phyloP scores from a whole-genome alignment of 2,888 invertebrate genomes.

The Apamea anceps region DNA sequence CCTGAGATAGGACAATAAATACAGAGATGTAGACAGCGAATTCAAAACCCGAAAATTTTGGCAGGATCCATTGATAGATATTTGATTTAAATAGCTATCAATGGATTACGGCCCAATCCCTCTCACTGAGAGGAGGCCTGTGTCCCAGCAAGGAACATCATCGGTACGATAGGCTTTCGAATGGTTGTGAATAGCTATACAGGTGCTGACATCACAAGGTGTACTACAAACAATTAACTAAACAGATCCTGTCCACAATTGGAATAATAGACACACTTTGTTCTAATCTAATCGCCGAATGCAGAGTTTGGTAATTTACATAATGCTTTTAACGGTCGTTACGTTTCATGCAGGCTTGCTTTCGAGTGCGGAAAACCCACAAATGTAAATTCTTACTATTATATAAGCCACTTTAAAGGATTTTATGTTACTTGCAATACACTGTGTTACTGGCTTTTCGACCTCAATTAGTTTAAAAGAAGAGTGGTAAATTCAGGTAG shows the following conservation, averaged over 20 bases:
- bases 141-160: no score
- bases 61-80: no score
- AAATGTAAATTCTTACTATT: slow-evolving; percentile 65
- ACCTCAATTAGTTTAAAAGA: slow-evolving; percentile 24
- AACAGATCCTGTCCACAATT: slow-evolving; percentile 41
- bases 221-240: slow-evolving; percentile 11
- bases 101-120: no score
- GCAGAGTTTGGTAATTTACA: slow-evolving; percentile 61
- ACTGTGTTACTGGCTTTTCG: slow-evolving; percentile 34
- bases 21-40: no score
- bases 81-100: no score
- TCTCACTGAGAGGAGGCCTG: no score
- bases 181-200: no score
- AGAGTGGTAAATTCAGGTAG: background rate
- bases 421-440: slow-evolving; percentile 44
- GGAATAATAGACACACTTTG: slow-evolving; percentile 58
- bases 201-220: background rate
- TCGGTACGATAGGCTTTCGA: no score
- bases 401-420: slow-evolving; percentile 54
- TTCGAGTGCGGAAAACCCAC: slow-evolving; percentile 48
- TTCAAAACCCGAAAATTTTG: no score
- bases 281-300: slow-evolving; percentile 63
- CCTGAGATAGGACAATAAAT: no score
- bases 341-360: slow-evolving; percentile 62
- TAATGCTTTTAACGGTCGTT: slow-evolving; percentile 67